Percentiles rank a stretch among this genome's conserved stretches.
Evolutionary conservation across 2,113 vertebrate genomes (phyloP).

Genomic region (Corydoras sp.): DNA sequence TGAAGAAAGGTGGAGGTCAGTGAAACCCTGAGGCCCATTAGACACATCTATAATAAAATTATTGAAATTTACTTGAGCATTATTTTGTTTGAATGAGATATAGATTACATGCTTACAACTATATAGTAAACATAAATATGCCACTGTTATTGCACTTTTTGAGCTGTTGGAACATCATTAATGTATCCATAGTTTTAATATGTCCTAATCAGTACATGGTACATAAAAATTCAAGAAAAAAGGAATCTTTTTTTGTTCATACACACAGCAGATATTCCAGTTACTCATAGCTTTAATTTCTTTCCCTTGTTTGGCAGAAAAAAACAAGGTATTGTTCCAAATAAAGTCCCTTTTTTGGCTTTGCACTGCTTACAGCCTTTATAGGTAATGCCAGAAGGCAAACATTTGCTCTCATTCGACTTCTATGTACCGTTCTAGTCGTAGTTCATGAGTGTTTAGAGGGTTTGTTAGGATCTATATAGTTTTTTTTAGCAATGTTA

Average conservation of each 20-base stretch:
- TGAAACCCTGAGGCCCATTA: neutral
- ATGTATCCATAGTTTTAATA: neutral
- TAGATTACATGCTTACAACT: too few species aligned
- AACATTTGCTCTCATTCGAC: slow-evolving; percentile 23
- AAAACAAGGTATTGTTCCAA: slow-evolving; percentile 57
- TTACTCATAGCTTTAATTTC: slow-evolving; percentile 51
- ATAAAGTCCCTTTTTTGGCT: slow-evolving; percentile 54
- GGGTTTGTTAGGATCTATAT: slow-evolving; percentile 34
- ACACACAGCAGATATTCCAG: slow-evolving; percentile 37
- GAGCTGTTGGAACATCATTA: neutral
- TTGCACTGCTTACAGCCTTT: slow-evolving; percentile 57
- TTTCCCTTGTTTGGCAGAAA: slow-evolving; percentile 49
- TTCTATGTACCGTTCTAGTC: slow-evolving; percentile 48
- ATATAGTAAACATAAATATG: too few species aligned
- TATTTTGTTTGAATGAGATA: too few species aligned
- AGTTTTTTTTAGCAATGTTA: slow-evolving; percentile 52
- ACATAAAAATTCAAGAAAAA: slow-evolving; percentile 20
- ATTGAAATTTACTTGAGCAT: too few species aligned
- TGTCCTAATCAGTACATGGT: neutral
- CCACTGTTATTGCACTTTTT: neutral
- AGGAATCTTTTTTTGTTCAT: slow-evolving; percentile 49
- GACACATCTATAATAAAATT: neutral
- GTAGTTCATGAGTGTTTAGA: slow-evolving; percentile 49
- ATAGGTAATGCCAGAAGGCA: slow-evolving; percentile 55
- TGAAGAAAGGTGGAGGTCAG: slow-evolving; percentile 41